Percentiles rank a stretch among this genome's conserved stretches.
phyloP scores from a whole-genome alignment of 1,140 invertebrate species.

The Globodera ellingtonae region DNA sequence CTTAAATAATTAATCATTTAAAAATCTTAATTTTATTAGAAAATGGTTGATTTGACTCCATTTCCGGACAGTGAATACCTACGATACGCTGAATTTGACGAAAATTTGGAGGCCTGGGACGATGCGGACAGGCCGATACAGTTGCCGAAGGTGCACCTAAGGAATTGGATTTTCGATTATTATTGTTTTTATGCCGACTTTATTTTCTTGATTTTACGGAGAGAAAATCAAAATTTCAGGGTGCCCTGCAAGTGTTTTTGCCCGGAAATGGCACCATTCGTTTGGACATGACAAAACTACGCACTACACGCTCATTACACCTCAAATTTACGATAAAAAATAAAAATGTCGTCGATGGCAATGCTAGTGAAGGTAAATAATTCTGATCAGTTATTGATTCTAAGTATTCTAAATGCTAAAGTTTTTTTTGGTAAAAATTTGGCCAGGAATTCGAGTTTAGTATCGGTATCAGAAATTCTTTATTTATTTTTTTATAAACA shows the following conservation, averaged over 20 bases:
- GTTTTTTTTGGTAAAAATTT: too few relatives aligned
- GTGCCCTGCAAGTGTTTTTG: conserved; percentile 6
- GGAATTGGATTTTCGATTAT: too few relatives aligned
- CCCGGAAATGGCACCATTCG: conserved; percentile 22
- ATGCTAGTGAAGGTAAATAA: not conserved
- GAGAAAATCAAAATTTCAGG: not conserved
- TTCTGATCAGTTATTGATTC: not conserved
- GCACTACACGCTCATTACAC: conserved; percentile 12
- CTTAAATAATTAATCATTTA: conserved; percentile 1
- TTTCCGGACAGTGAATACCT: not conserved
- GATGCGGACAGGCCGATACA: not conserved
- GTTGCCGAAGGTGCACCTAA: not conserved
- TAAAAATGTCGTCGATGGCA: not conserved
- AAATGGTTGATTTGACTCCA: not conserved
- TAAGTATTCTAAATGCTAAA: not conserved
- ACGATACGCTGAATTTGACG: not conserved
- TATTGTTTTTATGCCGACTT: too few relatives aligned
- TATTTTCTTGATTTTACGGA: too few relatives aligned
- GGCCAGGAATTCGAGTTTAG: not conserved
- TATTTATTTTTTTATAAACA: too few relatives aligned
- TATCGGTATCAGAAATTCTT: too few relatives aligned
- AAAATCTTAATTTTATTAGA: conserved; percentile 11
- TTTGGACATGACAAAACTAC: conserved; percentile 13
- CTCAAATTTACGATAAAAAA: conserved; percentile 13
- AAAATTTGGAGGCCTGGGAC: not conserved